A percentile compares a stretch with the other conserved stretches of the same genome.
Conservation (phyloP, 2,888 invertebrate genomes). For the Mythimna vitellina region DNA sequence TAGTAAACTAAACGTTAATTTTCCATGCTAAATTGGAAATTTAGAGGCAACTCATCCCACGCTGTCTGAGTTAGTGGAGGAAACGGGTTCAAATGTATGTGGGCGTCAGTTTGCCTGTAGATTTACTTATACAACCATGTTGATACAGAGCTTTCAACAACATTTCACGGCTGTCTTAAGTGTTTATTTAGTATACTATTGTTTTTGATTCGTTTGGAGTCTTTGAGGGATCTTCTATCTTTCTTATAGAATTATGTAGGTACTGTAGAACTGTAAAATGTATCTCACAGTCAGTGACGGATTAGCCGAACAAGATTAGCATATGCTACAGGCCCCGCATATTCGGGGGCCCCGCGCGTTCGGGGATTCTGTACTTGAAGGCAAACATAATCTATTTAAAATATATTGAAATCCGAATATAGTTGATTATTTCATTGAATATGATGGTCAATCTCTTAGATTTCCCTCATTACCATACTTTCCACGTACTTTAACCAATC, state of each 20-base stretch:
- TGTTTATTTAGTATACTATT: conserved; percentile 18
- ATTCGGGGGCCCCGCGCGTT: too few species aligned
- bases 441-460: too few species aligned
- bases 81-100: conserved; percentile 29
- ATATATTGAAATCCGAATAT: too few species aligned
- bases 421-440: too few species aligned
- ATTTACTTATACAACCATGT: neutral
- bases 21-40: conserved; percentile 58
- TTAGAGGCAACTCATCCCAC: conserved; percentile 47
- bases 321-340: too few species aligned
- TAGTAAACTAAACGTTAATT: conserved; percentile 49
- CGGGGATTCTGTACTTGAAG: too few species aligned
- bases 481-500: too few species aligned
- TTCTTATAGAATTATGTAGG: neutral
- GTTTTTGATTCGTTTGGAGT: neutral
- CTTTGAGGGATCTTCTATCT: neutral
- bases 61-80: conserved; percentile 12
- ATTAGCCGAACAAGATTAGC: too few species aligned
- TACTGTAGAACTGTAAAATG: neutral
- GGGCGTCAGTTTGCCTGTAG: conserved; percentile 27
- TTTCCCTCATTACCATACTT: too few species aligned
- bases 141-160: conserved; percentile 26
- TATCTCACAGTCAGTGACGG: neutral
- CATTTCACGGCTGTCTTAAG: conserved; percentile 18
- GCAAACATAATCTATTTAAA: too few species aligned